These are phyloP conservation scores for Orestias chungarensis DNA, from an alignment of 2,797 vertebrate species.

Conservation along the genomic window DNA sequence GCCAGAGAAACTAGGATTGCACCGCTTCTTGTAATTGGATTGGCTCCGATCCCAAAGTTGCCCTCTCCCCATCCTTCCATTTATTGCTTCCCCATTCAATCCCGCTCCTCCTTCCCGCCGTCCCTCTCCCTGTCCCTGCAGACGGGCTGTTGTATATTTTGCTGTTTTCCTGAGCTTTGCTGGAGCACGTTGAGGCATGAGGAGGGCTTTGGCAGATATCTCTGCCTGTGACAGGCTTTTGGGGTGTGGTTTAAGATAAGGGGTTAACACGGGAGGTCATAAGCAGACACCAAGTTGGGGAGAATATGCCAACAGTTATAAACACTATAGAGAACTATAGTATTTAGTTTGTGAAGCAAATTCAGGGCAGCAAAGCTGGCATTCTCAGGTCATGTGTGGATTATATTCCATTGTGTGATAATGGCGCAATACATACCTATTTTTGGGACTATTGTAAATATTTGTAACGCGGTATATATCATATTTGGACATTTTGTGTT, in stretches of 20 bases:
- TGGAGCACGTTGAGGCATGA: slow-evolving; percentile 65
- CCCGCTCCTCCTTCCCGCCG: slow-evolving; percentile 35
- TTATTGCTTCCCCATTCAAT: slow-evolving; percentile 62
- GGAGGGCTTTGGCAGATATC: slow-evolving; percentile 49
- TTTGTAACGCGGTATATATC: neutral
- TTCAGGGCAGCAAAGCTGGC: neutral
- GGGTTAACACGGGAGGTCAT: slow-evolving; percentile 59
- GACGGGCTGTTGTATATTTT: slow-evolving; percentile 67
- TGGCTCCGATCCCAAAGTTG: slow-evolving; percentile 84
- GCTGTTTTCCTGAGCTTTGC: slow-evolving; percentile 74
- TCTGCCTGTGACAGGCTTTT: slow-evolving; percentile 49
- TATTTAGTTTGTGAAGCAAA: slow-evolving; percentile 12
- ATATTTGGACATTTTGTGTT: neutral
- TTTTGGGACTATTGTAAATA: slow-evolving; percentile 11
- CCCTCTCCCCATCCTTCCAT: slow-evolving; percentile 42
- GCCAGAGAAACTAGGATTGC: slow-evolving; percentile 77
- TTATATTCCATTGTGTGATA: slow-evolving; percentile 11
- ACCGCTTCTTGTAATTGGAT: slow-evolving; percentile 86
- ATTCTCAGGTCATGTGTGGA: slow-evolving; percentile 4
- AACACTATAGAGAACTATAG: slow-evolving; percentile 40
- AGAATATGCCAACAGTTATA: slow-evolving; percentile 37
- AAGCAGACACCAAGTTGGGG: slow-evolving; percentile 35
- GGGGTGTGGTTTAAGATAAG: slow-evolving; percentile 45
- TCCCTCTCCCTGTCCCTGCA: slow-evolving; percentile 40
- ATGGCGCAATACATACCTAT: slow-evolving; percentile 1